phyloP scores from a whole-genome alignment of 2,888 invertebrate genomes.

The Anagyrus pseudococci region DNA sequence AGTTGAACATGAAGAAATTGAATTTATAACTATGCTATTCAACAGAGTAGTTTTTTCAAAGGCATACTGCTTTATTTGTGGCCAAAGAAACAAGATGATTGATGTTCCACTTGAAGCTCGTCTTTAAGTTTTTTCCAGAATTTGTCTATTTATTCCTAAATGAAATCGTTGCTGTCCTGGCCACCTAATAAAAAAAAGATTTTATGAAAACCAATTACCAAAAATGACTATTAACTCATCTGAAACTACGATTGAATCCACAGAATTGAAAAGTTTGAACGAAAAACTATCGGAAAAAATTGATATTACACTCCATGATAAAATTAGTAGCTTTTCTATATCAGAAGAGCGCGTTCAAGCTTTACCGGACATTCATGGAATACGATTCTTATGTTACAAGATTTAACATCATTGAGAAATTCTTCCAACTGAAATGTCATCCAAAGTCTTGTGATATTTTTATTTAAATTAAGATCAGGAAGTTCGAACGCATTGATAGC shows the following conservation, averaged over 20 bases:
- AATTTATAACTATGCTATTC: constrained; percentile 11
- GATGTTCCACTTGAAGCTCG: constrained; percentile 12
- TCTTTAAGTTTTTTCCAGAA: constrained; percentile 12
- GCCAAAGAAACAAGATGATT: not conserved
- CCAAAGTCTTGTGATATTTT: constrained; percentile 38
- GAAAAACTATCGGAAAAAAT: not conserved
- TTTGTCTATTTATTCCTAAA: constrained; percentile 7
- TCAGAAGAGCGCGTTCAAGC: not conserved
- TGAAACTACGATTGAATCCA: not conserved
- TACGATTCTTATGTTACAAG: not conserved
- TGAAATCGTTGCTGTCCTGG: constrained; percentile 9
- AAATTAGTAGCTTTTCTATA: not conserved
- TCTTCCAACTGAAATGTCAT: constrained; percentile 22
- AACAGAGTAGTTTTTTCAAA: constrained; percentile 10
- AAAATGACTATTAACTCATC: not conserved
- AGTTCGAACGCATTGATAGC: constrained; percentile 39
- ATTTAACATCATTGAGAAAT: constrained; percentile 9
- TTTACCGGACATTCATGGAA: not conserved
- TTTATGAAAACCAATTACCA: not conserved
- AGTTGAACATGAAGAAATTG: constrained; percentile 7
- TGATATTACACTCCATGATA: not conserved
- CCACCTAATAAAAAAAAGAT: constrained; percentile 1
- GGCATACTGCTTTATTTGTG: constrained; percentile 11
- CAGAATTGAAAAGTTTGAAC: not conserved
- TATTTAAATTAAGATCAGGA: constrained; percentile 39